Percentiles rank a stretch among this genome's conserved stretches.
These are phyloP conservation scores for Hemicordylus capensis DNA, from an alignment of 2,113 vertebrate species.

Conservation along the genomic window DNA sequence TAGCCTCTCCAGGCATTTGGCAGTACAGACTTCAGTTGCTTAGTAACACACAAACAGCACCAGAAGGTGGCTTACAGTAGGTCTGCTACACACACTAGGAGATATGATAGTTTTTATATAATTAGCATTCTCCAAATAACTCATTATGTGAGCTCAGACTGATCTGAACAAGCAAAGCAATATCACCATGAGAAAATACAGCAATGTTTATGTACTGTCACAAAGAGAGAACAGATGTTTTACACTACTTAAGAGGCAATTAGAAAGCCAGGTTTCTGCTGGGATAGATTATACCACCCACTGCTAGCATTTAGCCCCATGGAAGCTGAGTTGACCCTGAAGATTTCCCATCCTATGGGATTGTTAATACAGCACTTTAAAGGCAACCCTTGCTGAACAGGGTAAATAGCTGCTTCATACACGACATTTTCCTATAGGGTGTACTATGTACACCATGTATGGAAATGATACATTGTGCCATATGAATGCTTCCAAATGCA, in stretches of 20 bases:
- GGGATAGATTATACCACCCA: not conserved
- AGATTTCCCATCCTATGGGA: not conserved
- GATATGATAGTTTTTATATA: not conserved
- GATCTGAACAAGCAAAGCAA: not conserved
- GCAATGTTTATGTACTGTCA: not conserved
- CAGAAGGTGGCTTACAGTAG: constrained; percentile 17
- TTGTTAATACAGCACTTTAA: not conserved
- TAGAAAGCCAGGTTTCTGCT: constrained; percentile 10
- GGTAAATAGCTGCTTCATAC: not conserved
- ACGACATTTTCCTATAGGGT: not conserved
- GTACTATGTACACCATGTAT: not conserved
- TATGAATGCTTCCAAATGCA: not conserved
- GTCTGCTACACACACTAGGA: not conserved
- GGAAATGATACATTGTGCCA: not conserved
- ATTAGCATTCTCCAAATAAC: not conserved
- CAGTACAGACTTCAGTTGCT: constrained; percentile 4
- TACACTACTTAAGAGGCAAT: not conserved
- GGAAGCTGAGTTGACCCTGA: not conserved
- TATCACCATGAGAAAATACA: not conserved
- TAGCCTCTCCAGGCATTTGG: not conserved
- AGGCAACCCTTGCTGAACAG: not conserved
- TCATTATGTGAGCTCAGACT: not conserved
- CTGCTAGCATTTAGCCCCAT: not conserved
- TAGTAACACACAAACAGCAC: not conserved
- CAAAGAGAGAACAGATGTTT: not conserved